Conservation (phyloP, 2,113 vertebrate genomes). For the Nothoprocta pentlandii region DNA sequence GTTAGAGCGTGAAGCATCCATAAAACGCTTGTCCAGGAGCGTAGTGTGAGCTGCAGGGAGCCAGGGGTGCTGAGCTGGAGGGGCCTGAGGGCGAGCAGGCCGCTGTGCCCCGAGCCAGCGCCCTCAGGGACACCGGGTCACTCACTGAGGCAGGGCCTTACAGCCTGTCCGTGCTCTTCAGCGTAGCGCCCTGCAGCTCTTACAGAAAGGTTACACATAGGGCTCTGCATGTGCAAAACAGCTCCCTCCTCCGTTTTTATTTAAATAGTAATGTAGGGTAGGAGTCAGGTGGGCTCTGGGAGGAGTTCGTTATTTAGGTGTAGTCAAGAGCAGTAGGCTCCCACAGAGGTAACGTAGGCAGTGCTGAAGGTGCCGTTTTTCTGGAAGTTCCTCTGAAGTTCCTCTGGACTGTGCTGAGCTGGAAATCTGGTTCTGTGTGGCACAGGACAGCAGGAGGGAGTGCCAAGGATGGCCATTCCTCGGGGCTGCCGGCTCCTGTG, state of each 20-base stretch:
- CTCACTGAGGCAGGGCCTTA: background rate
- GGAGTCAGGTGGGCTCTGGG: background rate
- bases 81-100: background rate
- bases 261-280: background rate
- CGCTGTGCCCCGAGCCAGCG: background rate
- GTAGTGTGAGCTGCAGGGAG: background rate
- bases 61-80: background rate
- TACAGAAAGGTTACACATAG: background rate
- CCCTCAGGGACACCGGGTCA: background rate
- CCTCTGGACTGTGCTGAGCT: background rate
- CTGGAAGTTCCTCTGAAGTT: background rate
- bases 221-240: background rate
- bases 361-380: background rate
- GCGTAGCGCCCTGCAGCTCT: accelerated
- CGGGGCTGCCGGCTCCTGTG: background rate
- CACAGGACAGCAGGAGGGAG: background rate
- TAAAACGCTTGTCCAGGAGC: background rate
- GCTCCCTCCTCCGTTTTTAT: background rate
- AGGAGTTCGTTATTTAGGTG: background rate
- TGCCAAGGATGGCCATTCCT: background rate
- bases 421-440: background rate
- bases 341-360: accelerated
- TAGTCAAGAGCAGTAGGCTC: background rate
- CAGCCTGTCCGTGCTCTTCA: background rate
- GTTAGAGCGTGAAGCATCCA: background rate